Conservation (phyloP, 2,888 invertebrate species). For the Tridacna gigas region DNA sequence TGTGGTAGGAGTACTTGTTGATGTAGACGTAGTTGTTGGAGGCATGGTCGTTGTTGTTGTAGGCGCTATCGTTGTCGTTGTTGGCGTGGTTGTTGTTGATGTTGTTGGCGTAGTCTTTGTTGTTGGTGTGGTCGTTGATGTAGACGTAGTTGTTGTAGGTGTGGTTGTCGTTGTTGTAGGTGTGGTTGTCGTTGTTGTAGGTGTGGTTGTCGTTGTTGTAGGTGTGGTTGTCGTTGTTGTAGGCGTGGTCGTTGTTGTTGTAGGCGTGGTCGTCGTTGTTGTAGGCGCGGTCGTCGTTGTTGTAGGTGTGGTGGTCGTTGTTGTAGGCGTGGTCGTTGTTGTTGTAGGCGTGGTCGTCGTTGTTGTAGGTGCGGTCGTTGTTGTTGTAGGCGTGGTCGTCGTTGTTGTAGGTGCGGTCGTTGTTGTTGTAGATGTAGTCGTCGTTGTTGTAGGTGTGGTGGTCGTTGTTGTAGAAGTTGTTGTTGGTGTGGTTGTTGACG, state of each 20-base stretch:
- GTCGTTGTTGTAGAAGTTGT: background rate
- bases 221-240: constrained; percentile 4
- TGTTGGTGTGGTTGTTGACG: background rate
- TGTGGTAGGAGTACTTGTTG: background rate
- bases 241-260: constrained; percentile 4
- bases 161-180: background rate
- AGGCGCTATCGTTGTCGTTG: background rate
- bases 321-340: background rate
- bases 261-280: background rate
- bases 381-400: background rate
- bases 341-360: background rate
- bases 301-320: background rate
- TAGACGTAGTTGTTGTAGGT: background rate
- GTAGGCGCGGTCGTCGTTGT: background rate
- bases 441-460: constrained; percentile 1
- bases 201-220: background rate
- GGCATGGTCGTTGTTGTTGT: background rate
- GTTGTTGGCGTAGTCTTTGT: background rate
- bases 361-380: constrained; percentile 4
- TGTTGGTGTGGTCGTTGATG: constrained; percentile 1
- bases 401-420: background rate
- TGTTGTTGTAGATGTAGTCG: constrained; percentile 2
- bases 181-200: constrained; percentile 1
- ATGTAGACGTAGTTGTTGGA: background rate
- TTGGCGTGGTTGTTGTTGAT: background rate